Evolutionary conservation across 1,140 invertebrate species (phyloP), one percentile per base, ranked within the genome.

Genomic region (Asbolus verrucosus): DNA sequence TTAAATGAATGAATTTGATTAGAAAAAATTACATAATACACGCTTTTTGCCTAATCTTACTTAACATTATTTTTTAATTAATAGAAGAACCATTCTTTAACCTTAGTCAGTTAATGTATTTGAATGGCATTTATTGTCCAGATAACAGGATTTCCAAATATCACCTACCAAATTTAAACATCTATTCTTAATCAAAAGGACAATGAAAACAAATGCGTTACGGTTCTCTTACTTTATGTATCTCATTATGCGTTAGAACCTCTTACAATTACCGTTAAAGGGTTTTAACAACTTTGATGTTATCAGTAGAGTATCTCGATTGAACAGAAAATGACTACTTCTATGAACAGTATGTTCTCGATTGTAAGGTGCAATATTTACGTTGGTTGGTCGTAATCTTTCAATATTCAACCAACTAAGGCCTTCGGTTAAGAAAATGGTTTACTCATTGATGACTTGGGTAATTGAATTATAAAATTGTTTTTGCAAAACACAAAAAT

Each of bases 251-350:
- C 8, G 24, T 54, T 54, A 54, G 9, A 54, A 27, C 46, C 46
- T 54, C 46, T 54, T 21, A 54, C 46, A 54, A 54, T 54, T 54
- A 54, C 46, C 46, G 46, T 54, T 54, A 54, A 54, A 54, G 46
- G 46, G 46, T 54, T 54, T 54, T 6, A 54, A 54, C 18, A 21
- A n/a, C 6, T 27, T 1, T 27, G 46, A 54, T 54, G 33, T 54
- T 54, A 54, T 54, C 46, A 27, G 18, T 24, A 13, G 14, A 54
- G 46, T 18, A 54, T 13, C 46, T 27, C 18, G 46, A 54, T 54
- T 54, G 46, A 54, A 54, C 15, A 14, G 43, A 21, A 21, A 50
- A 50, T 50, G 21, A 50, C 15, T 54, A 54, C 46, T 27, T 50
- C 2, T 18, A 24, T 50, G 14, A 41, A 41, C 38, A n/a, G n/a